These are phyloP conservation scores for Bicyclus anynana DNA, from an alignment of 1,140 invertebrate genomes.

Conservation along the genomic window DNA sequence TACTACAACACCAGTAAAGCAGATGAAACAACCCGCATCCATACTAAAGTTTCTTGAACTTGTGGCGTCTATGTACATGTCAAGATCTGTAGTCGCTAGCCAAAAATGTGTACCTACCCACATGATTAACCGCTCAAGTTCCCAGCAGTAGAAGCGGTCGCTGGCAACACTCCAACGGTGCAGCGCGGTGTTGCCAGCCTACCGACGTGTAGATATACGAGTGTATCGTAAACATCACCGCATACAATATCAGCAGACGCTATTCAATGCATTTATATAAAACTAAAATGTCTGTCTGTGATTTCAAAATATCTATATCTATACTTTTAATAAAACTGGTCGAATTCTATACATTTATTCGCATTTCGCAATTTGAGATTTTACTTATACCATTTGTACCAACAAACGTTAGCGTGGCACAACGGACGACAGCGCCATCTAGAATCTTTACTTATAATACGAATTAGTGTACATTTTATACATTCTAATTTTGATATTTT, in stretches of 20 bases:
- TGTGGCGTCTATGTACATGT: neutral
- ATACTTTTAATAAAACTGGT: no score
- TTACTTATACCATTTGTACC: no score
- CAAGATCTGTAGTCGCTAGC: slow-evolving; percentile 13
- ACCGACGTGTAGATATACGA: slow-evolving; percentile 7
- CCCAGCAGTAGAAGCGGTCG: slow-evolving; percentile 10
- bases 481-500: no score
- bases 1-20: neutral
- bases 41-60: neutral
- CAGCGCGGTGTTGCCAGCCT: slow-evolving; percentile 14
- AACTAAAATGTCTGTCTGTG: no score
- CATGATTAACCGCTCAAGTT: slow-evolving; percentile 23
- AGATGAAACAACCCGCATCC: neutral
- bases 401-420: no score
- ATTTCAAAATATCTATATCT: no score
- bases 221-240: neutral
- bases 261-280: no score
- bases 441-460: no score
- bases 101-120: slow-evolving; percentile 22
- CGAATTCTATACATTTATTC: no score
- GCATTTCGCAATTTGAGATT: no score
- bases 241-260: neutral
- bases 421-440: no score
- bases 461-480: no score
- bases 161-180: slow-evolving; percentile 22